phyloP scores from a whole-genome alignment of 1,140 invertebrate species.

The Hycleus phaleratus region DNA sequence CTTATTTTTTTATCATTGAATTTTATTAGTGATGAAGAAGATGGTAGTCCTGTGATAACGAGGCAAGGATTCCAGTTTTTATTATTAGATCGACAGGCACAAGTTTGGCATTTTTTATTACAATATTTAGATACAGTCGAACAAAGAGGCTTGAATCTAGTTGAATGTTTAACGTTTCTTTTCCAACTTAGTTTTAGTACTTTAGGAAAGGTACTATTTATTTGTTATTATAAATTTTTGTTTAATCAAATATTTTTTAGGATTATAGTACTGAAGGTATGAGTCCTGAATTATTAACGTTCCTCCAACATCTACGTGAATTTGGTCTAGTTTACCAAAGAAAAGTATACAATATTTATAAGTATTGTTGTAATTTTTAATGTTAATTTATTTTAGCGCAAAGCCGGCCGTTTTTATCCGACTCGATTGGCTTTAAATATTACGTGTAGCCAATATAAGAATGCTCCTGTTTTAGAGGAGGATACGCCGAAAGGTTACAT shows the following conservation, averaged over 20 bases:
- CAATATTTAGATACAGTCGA: conserved; percentile 92
- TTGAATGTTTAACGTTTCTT: conserved; percentile 87
- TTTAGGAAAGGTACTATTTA: conserved; percentile 68
- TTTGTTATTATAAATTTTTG: conserved; percentile 4
- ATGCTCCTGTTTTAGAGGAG: conserved; percentile 42
- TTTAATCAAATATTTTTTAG: conserved; percentile 43
- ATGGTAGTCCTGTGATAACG: conserved; percentile 80
- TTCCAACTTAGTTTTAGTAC: conserved; percentile 96
- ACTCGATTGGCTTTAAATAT: conserved; percentile 88
- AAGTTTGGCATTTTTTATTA: conserved; percentile 96
- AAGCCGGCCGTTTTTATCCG: conserved; percentile 89
- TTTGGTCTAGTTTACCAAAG: conserved; percentile 96
- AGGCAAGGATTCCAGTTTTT: conserved; percentile 93
- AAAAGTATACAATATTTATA: conserved; percentile 53
- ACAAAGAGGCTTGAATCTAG: conserved; percentile 72
- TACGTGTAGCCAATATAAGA: conserved; percentile 58
- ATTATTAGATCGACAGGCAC: conserved; percentile 81
- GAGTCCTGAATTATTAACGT: conserved; percentile 77
- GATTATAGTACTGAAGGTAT: conserved; percentile 95
- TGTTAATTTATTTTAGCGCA: conserved; percentile 50
- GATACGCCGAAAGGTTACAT: conserved; percentile 69
- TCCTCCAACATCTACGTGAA: conserved; percentile 92
- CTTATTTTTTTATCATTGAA: background rate
- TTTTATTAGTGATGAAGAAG: conserved; percentile 60
- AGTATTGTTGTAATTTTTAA: background rate